These are phyloP conservation scores for Acipenser transmontanus DNA, from an alignment of 2,797 vertebrate species.

Conservation along the genomic window DNA sequence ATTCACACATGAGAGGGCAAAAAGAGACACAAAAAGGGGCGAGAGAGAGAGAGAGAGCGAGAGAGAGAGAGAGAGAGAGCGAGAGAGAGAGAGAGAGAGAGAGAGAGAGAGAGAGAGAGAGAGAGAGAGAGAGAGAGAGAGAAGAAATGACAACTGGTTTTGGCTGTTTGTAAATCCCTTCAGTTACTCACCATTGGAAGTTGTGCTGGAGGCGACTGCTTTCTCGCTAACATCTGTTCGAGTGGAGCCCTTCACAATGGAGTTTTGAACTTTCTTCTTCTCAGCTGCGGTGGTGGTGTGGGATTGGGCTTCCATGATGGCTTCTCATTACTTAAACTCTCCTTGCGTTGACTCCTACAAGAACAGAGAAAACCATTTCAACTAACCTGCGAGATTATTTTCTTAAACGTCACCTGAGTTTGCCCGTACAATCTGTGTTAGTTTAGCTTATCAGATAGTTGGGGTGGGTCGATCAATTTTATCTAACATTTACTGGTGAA, in stretches of 20 bases:
- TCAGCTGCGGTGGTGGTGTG: slow-evolving; percentile 84
- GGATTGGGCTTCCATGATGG: slow-evolving; percentile 93
- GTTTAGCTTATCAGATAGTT: too few species aligned
- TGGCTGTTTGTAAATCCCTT: slow-evolving; percentile 38
- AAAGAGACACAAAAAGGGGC: neutral
- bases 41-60: neutral
- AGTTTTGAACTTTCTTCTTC: slow-evolving; percentile 95
- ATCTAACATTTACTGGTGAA: too few species aligned
- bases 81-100: neutral
- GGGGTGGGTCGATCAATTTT: too few species aligned
- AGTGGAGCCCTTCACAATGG: slow-evolving; percentile 79
- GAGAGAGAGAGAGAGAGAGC: neutral
- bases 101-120: neutral
- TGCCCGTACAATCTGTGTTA: too few species aligned
- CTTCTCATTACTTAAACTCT: slow-evolving; percentile 90
- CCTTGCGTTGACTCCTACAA: slow-evolving; percentile 66
- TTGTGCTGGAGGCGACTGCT: slow-evolving; percentile 95
- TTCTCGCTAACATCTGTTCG: slow-evolving; percentile 94
- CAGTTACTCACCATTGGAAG: slow-evolving; percentile 83
- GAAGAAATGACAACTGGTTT: slow-evolving; percentile 26
- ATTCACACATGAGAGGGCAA: neutral
- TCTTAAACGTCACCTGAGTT: too few species aligned
- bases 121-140: neutral
- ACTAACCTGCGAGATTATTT: too few species aligned
- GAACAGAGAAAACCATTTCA: slow-evolving; percentile 27